Conservation (phyloP, 2,797 vertebrate species). For the Semaprochilodus insignis region DNA sequence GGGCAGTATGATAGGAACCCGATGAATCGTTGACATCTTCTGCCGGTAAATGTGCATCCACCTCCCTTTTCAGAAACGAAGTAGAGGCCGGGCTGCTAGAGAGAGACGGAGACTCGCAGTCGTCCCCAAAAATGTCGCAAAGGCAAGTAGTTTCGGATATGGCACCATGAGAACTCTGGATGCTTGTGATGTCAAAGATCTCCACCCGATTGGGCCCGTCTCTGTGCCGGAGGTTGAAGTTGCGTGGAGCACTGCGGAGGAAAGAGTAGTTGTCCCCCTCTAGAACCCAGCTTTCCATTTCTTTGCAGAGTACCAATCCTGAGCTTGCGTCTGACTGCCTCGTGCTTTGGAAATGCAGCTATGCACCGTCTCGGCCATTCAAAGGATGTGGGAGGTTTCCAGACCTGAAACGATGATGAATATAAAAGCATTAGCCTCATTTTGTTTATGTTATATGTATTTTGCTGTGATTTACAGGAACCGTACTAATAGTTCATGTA, state of each 20-base stretch:
- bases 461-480: no score
- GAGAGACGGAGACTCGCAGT: conserved; percentile 72
- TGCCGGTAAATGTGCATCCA: conserved; percentile 59
- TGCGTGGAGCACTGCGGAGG: conserved; percentile 73
- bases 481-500: no score
- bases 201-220: conserved; percentile 82
- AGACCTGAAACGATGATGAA: conserved; percentile 43
- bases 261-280: conserved; percentile 82
- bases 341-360: conserved; percentile 64
- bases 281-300: conserved; percentile 84
- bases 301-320: conserved; percentile 70
- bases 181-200: conserved; percentile 82
- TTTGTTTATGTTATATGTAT: no score
- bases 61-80: conserved; percentile 64
- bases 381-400: conserved; percentile 11
- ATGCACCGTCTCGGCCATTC: conserved; percentile 23
- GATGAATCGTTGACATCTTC: conserved; percentile 76
- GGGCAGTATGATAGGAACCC: conserved; percentile 80
- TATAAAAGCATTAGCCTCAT: not conserved
- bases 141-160: conserved; percentile 84
- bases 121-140: conserved; percentile 85
- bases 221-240: conserved; percentile 73
- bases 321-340: conserved; percentile 47
- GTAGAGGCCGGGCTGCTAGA: conserved; percentile 73
- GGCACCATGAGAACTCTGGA: conserved; percentile 70